Base-by-base conservation (phyloP, 2,797 vertebrate species). In the Telmatherina bonti region DNA sequence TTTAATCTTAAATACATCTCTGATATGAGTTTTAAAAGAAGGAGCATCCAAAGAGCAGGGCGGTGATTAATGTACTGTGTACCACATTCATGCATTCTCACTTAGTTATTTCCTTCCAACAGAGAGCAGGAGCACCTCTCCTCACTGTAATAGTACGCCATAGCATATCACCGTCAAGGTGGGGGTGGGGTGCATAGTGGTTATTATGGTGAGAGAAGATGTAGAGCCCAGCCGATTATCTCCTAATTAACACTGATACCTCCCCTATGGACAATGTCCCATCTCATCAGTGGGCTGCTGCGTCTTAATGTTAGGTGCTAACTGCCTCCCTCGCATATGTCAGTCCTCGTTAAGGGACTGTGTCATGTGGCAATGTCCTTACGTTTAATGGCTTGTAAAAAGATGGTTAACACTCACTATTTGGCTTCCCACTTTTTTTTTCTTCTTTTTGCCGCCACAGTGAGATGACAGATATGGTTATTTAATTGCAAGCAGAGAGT, bases 341-440 rank as follows among this genome's bases (percentile, higher is more conserved):
- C 97, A 97, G 96, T 93, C 96, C 96, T 97, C 96, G 95, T 99
- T 98, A 99, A 96, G 96, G 96, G 96, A 96, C 94, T 92, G 31
- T 81, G 92, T 93, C 62, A 86, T 52, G 93, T 88, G 88, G 94
- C 97, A 97, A 98, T 95, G 95, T 94, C 95, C 89, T 93, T 93
- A 93, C 93, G 93, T 95, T 96, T 98, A 99, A 97, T 97, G 96
- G 96, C 96, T 96, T 96, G 96, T 98, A 98, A 98, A 93, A 99
- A 96, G 95, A 97, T 96, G 96, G 96, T 98, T 97, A 98, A 97
- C 96, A 94, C 94, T 96, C 96, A 95, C 88, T 94, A 94, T 97
- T 97, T 97, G 85, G 95, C 94, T 95, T 95, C 95, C 94, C 24
- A 9, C 94, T 94, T 33, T 33, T 33, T 81, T 83, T 78, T 83